Base-by-base conservation (phyloP, 2,113 vertebrate genomes). In the Phodopus roborovskii region DNA sequence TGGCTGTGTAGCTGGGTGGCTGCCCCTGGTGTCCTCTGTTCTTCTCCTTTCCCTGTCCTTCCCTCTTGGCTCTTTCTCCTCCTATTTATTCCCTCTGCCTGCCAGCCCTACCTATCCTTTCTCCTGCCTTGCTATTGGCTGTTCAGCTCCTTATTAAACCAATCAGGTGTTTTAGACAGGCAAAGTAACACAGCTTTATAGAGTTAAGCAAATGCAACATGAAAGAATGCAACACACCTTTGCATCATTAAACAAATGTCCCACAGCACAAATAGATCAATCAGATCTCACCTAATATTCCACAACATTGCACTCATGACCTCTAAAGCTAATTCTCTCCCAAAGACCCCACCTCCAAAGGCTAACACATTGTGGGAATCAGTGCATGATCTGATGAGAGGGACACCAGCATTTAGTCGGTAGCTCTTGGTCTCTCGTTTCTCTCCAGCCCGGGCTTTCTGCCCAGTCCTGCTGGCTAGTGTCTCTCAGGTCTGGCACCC, bases 291-390 rank as follows among this genome's bases (percentile, higher is more conserved):
- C n/a, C 17, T 71, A 71, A n/a, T 71, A 71, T 39, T n/a, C 33
- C 9, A 60, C 0, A 2, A 39, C 8, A n/a, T 26, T 13, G 26
- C 0, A 1, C 26, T 39, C 12, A 64, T 19, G 68, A 53, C 33
- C 5, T 39, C 4, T 58, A 86, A 94, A 20, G 19, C 64, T 20
- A 73, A 86, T 91, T 45, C 45, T 66, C 36, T 71, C 53, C 42
- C 42, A 94, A 78, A 62, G 50, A 19, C n/a, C 62, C 39, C 24
- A 33, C 42, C 73, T 85, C 73, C n/a, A 48, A 71, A 48, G 5
- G 45, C 12, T 56, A 58, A 60, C 17, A 26, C 73, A 62, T 5
- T 33, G 24, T 12, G 19, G 22, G 50, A 42, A 60, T 71, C 48
- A 15, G 74, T 28, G 42, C 7, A 12, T 24, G 33, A 50, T 70